Evolutionary conservation across 2,113 vertebrate genomes (phyloP).

Genomic region (Siphamia tubifer): DNA sequence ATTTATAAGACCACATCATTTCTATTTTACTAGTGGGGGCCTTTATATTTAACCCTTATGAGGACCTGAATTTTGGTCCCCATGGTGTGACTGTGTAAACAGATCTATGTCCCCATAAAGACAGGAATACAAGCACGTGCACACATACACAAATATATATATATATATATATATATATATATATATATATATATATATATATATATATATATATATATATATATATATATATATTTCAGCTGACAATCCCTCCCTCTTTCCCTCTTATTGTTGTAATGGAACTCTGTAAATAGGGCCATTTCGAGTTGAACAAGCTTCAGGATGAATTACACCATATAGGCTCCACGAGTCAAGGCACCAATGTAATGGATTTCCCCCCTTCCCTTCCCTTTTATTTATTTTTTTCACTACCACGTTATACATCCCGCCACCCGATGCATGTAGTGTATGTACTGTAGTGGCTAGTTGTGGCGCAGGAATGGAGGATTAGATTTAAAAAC

Average conservation of each 20-base stretch:
- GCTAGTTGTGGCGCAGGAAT: slow-evolving; percentile 25
- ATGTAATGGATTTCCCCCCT: slow-evolving; percentile 61
- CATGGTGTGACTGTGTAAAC: too few relatives aligned
- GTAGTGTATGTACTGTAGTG: slow-evolving; percentile 33
- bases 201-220: too few relatives aligned
- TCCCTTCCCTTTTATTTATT: slow-evolving; percentile 28
- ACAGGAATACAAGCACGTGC: too few relatives aligned
- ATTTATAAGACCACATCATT: too few relatives aligned
- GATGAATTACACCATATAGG: slow-evolving; percentile 66
- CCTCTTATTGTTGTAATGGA: slow-evolving; percentile 63
- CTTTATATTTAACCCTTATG: too few relatives aligned
- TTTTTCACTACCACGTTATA: slow-evolving; percentile 12
- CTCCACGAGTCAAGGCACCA: slow-evolving; percentile 57
- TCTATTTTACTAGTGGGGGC: too few relatives aligned
- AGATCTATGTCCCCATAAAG: too few relatives aligned
- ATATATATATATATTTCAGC: too few relatives aligned
- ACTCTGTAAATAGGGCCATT: slow-evolving; percentile 67
- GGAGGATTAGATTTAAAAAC: slow-evolving; percentile 31
- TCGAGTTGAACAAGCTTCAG: slow-evolving; percentile 65
- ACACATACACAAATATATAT: slow-evolving; percentile 1
- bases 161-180: too few relatives aligned
- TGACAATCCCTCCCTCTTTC: background rate
- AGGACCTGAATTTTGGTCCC: too few relatives aligned
- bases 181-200: too few relatives aligned
- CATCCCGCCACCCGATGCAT: slow-evolving; percentile 32